Evolutionary conservation across 2,888 invertebrate genomes (phyloP).

Genomic region (Latrodectus hesperus): DNA sequence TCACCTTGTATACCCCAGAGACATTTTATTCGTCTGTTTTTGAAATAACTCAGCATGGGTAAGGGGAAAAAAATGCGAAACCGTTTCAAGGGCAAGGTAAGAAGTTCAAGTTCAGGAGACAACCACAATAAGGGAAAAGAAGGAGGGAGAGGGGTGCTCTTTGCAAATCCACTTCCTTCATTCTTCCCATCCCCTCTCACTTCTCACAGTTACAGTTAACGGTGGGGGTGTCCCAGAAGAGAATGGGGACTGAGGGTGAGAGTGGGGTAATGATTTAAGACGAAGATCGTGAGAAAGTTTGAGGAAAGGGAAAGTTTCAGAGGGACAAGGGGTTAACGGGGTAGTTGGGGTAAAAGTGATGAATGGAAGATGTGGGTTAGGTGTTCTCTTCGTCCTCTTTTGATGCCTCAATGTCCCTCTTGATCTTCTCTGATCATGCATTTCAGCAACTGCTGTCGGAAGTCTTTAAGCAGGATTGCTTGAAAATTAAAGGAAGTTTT

Average conservation of each 20-base stretch:
- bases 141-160: conserved; percentile 22
- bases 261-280: conserved; percentile 11
- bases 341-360: conserved; percentile 19
- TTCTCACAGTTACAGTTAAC: conserved; percentile 10
- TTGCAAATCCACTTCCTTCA: conserved; percentile 35
- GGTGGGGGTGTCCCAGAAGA: background rate
- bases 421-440: too few relatives aligned
- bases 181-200: conserved; percentile 14
- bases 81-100: conserved; percentile 52
- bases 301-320: conserved; percentile 18
- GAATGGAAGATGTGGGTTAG: background rate
- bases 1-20: too few relatives aligned
- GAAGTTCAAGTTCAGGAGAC: conserved; percentile 62
- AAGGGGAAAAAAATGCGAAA: background rate
- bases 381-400: too few relatives aligned
- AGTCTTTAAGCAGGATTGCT: too few relatives aligned
- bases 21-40: too few relatives aligned
- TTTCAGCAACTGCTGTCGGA: too few relatives aligned
- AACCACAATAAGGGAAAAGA: conserved; percentile 3
- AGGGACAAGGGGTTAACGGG: conserved; percentile 23
- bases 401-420: too few relatives aligned
- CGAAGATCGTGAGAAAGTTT: conserved; percentile 56
- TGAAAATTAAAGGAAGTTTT: too few relatives aligned
- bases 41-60: background rate
- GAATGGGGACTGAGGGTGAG: conserved; percentile 17